Evolutionary conservation across 2,113 vertebrate genomes (phyloP), one percentile per base, ranked within the genome.

Genomic region (Saimiri boliviensis): DNA sequence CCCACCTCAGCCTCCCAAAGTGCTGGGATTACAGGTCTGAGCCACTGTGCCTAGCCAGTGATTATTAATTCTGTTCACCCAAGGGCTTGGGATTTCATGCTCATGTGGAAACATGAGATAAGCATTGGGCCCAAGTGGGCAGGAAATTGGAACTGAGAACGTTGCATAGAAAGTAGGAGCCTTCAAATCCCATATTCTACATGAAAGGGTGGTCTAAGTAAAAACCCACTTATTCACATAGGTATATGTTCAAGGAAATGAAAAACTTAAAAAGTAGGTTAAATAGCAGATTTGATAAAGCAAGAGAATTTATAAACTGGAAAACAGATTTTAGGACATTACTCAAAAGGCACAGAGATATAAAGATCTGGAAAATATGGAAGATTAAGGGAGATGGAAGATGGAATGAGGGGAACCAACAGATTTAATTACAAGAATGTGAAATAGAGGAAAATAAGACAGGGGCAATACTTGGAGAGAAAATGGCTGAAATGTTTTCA

Each of bases 251-350:
- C 37, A 94, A 86, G 52, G 47, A 89, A 88, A 88, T 88, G 54
- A 17, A 89, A 85, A 85, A 81, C 23, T n/a, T n/a, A 91, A 76
- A 80, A 49, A 20, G 42, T 60, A 21, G 20, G n/a, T 47, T 91
- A 71, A 84, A 73, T 13, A 94, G 42, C 3, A 71, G 27, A 94
- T 81, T 73, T 74, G 42, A 47, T 56, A 89, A 14, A 86, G 14
- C 37, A 89, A 66, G 40, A 74, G 49, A 95, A 93, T 45, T 80
- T 56, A 71, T 56, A 93, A 80, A 68, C 27, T 91, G 10, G 52
- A 89, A 71, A 95, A 76, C 14, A 63, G 14, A 96, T 63, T 70
- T 85, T 82, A 93, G 56, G 47, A 91, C 66, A 63, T 81, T 92
- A 85, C 35, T n/a, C 42, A 85, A 66, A 89, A 63, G 54, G n/a